A percentile compares a stretch with the other conserved stretches of the same genome.
phyloP scores from a whole-genome alignment of 2,888 invertebrate species.

The Tryphoninae sp. region DNA sequence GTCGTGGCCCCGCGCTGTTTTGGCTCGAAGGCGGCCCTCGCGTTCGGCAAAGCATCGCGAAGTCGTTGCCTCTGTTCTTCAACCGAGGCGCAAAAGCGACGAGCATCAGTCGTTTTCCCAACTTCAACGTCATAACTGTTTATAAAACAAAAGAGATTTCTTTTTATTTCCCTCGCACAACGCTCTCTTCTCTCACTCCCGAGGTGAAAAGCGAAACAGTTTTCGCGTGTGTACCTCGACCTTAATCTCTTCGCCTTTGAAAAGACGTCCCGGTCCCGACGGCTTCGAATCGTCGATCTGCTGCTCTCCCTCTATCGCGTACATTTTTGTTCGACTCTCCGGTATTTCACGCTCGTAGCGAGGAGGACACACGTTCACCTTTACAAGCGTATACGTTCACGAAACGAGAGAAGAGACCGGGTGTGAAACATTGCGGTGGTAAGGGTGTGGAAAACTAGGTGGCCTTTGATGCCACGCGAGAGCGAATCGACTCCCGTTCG shows the following conservation, averaged over 20 bases:
- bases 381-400: constrained; percentile 3
- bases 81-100: constrained; percentile 12
- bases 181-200: not conserved
- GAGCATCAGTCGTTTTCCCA: not conserved
- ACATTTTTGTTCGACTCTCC: constrained; percentile 8
- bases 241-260: constrained; percentile 58
- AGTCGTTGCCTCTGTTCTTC: constrained; percentile 49
- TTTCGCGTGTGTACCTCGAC: constrained; percentile 26
- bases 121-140: constrained; percentile 62
- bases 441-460: constrained; percentile 50
- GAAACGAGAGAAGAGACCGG: constrained; percentile 38
- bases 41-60: constrained; percentile 44
- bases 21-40: constrained; percentile 34
- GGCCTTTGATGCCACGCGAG: constrained; percentile 47
- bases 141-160: constrained; percentile 69
- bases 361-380: constrained; percentile 1
- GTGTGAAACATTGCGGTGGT: constrained; percentile 22
- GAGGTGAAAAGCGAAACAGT: constrained; percentile 11
- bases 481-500: constrained; percentile 29
- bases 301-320: constrained; percentile 3
- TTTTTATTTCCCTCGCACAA: constrained; percentile 28
- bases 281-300: constrained; percentile 25
- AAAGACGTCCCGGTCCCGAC: constrained; percentile 22
- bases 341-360: constrained; percentile 12
- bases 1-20: constrained; percentile 34